Conservation (phyloP, 2,113 vertebrate genomes). For the Mirza zaza region DNA sequence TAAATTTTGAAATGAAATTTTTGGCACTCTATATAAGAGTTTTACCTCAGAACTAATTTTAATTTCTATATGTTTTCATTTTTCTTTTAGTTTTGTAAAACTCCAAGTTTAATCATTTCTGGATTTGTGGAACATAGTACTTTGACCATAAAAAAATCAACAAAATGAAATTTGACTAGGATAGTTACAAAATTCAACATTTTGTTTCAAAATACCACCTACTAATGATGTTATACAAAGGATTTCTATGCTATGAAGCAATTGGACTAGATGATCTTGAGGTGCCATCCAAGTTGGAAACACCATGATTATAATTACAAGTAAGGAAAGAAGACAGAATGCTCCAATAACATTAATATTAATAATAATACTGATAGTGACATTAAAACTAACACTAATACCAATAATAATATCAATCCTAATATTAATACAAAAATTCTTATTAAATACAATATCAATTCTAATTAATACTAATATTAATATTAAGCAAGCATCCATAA, state of each 20-base stretch:
- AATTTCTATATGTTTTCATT: not conserved
- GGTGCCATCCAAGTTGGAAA: not conserved
- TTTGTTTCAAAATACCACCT: not conserved
- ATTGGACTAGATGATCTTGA: not conserved
- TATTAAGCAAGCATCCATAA: not conserved
- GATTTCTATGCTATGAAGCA: not conserved
- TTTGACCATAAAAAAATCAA: not conserved
- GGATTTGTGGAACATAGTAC: not conserved
- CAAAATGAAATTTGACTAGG: not conserved
- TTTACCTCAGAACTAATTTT: conserved; percentile 15
- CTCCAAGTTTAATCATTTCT: not conserved
- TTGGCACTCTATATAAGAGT: not conserved
- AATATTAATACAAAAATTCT: not conserved
- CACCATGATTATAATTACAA: not conserved
- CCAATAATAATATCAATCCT: not conserved
- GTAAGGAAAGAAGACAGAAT: not conserved
- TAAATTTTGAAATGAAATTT: not conserved
- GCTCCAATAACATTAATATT: not conserved
- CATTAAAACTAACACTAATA: not conserved
- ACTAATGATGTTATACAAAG: not conserved
- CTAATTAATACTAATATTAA: not conserved
- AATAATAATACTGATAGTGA: not conserved
- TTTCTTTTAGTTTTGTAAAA: not conserved
- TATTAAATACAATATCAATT: not conserved
- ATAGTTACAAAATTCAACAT: not conserved